Percentiles rank a stretch among this genome's conserved stretches.
Conservation (phyloP, 1,140 invertebrate genomes). For the Ephestia elutella region DNA sequence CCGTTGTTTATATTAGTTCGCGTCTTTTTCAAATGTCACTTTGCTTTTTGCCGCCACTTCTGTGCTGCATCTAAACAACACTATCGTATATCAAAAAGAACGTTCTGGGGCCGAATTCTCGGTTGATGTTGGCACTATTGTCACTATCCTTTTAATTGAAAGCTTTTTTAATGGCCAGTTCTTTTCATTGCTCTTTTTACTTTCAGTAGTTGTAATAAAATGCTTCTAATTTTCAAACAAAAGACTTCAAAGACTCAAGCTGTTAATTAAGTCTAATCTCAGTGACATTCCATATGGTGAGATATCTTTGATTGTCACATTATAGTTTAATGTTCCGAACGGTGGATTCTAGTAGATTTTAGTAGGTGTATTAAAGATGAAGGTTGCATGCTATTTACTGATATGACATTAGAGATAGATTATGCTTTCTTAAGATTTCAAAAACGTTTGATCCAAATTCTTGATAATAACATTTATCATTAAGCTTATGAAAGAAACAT, state of each 20-base stretch:
- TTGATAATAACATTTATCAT: too few species aligned
- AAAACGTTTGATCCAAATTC: too few species aligned
- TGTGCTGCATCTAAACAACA: slow-evolving; percentile 54
- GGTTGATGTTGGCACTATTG: slow-evolving; percentile 62
- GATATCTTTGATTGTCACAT: slow-evolving; percentile 51
- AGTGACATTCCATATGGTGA: slow-evolving; percentile 61
- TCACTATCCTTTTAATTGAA: slow-evolving; percentile 71
- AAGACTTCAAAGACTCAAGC: slow-evolving; percentile 65
- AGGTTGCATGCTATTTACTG: not conserved
- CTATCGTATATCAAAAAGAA: slow-evolving; percentile 71
- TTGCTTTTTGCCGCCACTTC: slow-evolving; percentile 68
- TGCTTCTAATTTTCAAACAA: slow-evolving; percentile 48
- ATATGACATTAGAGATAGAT: too few species aligned
- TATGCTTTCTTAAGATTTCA: too few species aligned
- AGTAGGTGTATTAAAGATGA: slow-evolving; percentile 5
- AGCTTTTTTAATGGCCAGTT: slow-evolving; percentile 61
- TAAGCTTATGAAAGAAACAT: too few species aligned
- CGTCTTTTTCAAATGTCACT: slow-evolving; percentile 73
- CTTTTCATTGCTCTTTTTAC: slow-evolving; percentile 46
- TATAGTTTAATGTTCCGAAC: slow-evolving; percentile 50
- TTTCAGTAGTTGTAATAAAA: slow-evolving; percentile 65
- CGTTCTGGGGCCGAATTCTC: slow-evolving; percentile 38
- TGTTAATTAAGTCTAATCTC: slow-evolving; percentile 20
- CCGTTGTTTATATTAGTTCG: slow-evolving; percentile 67
- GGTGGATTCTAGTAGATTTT: slow-evolving; percentile 24